Evolutionary conservation across 2,113 vertebrate genomes (phyloP).

Genomic region (Charina bottae): DNA sequence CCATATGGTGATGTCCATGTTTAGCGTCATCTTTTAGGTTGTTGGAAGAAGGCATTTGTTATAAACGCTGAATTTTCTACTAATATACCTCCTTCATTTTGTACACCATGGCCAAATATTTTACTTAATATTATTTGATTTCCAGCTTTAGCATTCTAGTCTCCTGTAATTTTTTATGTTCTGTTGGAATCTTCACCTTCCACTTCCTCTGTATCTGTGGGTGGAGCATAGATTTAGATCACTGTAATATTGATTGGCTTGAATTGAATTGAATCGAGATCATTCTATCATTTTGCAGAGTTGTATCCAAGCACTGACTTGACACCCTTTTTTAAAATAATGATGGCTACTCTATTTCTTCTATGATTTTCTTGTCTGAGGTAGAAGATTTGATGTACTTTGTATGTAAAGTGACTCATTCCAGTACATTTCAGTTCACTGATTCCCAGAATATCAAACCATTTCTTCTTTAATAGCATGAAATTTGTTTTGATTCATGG

Average conservation of each 20-base stretch:
- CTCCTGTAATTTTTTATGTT: background rate
- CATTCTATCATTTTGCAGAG: background rate
- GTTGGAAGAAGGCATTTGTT: background rate
- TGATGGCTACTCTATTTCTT: background rate
- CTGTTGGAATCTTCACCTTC: background rate
- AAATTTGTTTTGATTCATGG: background rate
- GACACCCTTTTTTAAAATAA: background rate
- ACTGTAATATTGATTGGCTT: background rate
- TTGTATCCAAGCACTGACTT: background rate
- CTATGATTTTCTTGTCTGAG: background rate
- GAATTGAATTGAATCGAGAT: background rate
- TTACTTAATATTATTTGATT: background rate
- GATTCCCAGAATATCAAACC: background rate
- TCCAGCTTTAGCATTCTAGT: background rate
- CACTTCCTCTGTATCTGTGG: background rate
- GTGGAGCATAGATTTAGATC: background rate
- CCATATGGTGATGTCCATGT: background rate
- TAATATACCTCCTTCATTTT: background rate
- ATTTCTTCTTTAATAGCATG: background rate
- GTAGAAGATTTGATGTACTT: background rate
- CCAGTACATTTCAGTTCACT: background rate
- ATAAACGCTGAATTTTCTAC: background rate
- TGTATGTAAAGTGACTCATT: background rate
- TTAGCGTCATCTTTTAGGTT: background rate
- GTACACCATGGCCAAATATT: background rate